These are phyloP conservation scores for Aplysina aerophoba DNA, from an alignment of 37 sponge, comb jelly and placozoan genomes.

Conservation along the genomic window DNA sequence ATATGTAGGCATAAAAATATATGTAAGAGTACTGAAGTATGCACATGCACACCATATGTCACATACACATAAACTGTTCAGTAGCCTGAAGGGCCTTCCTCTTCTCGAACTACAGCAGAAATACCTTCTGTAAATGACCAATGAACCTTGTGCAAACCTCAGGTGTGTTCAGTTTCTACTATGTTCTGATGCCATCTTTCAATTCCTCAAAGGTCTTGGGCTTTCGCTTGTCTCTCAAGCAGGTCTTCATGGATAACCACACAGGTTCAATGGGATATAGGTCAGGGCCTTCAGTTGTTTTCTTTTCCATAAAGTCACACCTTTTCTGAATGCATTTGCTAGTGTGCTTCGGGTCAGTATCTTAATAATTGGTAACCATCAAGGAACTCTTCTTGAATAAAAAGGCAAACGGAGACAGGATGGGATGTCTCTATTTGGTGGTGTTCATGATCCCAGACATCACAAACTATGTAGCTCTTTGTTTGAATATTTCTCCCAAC, in stretches of 20 bases:
- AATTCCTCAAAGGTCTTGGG: background rate
- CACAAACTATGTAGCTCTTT: background rate
- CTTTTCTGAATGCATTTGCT: conserved; percentile 1
- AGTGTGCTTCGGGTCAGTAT: background rate
- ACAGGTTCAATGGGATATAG: background rate
- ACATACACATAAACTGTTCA: background rate
- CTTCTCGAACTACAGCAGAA: background rate
- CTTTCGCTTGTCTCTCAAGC: background rate
- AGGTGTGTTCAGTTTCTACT: background rate
- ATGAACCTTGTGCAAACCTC: background rate
- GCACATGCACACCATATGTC: background rate
- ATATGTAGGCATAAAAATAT: background rate
- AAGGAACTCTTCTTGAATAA: background rate
- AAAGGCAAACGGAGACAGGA: background rate
- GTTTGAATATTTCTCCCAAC: background rate
- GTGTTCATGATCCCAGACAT: conserved; percentile 5
- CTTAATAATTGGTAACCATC: background rate
- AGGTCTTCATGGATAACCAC: conserved; percentile 1
- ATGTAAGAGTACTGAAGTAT: no score
- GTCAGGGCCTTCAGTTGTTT: background rate
- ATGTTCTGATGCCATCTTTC: background rate
- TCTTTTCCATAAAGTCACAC: background rate
- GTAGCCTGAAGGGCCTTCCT: background rate
- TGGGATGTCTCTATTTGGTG: background rate
- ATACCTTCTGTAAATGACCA: background rate